These are phyloP conservation scores for Drosophila pseudotakahashii DNA, from an alignment of 2,888 invertebrate species.

Conservation along the genomic window DNA sequence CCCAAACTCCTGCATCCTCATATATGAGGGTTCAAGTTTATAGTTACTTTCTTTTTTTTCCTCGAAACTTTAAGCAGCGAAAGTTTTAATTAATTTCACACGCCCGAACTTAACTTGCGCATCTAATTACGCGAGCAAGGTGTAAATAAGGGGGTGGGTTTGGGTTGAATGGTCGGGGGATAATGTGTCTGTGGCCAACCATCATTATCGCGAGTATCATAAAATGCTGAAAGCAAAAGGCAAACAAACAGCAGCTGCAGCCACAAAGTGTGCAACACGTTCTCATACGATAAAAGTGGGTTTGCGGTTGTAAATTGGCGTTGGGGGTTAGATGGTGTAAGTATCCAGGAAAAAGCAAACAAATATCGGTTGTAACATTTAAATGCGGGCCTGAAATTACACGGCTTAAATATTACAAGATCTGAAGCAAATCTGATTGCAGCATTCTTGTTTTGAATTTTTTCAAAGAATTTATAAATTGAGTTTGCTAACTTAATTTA, in stretches of 20 bases:
- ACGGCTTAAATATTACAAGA: slow-evolving; percentile 23
- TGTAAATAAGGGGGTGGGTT: slow-evolving; percentile 34
- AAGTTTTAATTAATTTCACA: slow-evolving; percentile 78
- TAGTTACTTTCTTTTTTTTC: slow-evolving; percentile 26
- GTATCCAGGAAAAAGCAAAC: slow-evolving; percentile 17
- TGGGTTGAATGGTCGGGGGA: slow-evolving; percentile 15
- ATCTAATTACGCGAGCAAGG: slow-evolving; percentile 70
- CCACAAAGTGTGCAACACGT: slow-evolving; percentile 76
- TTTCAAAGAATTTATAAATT: neutral
- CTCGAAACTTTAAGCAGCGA: slow-evolving; percentile 60
- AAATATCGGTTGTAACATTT: slow-evolving; percentile 13
- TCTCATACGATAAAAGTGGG: slow-evolving; percentile 33
- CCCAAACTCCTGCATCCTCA: slow-evolving; percentile 29
- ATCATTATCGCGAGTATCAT: slow-evolving; percentile 69
- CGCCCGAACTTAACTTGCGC: slow-evolving; percentile 61
- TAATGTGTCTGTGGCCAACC: slow-evolving; percentile 75
- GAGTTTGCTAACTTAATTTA: too few relatives aligned
- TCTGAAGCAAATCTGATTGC: neutral
- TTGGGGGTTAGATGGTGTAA: slow-evolving; percentile 2
- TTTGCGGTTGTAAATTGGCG: neutral
- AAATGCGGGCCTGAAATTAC: slow-evolving; percentile 60
- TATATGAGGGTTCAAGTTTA: slow-evolving; percentile 54
- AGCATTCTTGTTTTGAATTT: neutral
- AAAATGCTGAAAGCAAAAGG: slow-evolving; percentile 53
- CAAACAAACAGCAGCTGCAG: slow-evolving; percentile 66